phyloP scores from a whole-genome alignment of 1,140 invertebrate genomes.

The Grapholita molesta region DNA sequence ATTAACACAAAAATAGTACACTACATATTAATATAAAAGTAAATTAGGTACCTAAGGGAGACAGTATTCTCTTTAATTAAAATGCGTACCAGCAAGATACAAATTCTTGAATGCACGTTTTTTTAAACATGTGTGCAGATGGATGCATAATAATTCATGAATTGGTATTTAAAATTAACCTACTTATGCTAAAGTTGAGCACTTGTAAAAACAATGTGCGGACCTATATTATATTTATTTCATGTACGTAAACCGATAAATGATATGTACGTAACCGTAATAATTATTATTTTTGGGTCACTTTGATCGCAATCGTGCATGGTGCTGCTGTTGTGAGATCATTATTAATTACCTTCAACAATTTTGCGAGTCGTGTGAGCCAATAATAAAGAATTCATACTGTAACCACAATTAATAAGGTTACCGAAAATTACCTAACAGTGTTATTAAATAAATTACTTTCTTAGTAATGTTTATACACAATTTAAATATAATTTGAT shows the following conservation, averaged over 20 bases:
- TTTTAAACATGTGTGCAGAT: not conserved
- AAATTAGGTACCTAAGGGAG: not conserved
- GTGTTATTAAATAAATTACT: not conserved
- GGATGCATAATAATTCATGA: not conserved
- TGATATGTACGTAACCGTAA: not conserved
- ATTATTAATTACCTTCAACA: not conserved
- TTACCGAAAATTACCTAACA: not conserved
- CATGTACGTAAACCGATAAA: not conserved
- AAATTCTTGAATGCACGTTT: constrained; percentile 5
- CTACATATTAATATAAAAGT: not conserved
- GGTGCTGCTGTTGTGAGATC: not conserved
- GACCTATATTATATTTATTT: not conserved
- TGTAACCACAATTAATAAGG: not conserved
- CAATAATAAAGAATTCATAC: not conserved
- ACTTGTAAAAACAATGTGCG: not conserved
- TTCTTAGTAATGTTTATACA: constrained; percentile 11
- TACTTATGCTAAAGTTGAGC: not conserved
- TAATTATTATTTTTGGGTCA: not conserved
- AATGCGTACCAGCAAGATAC: not conserved
- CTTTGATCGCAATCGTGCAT: not conserved
- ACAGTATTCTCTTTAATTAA: not conserved
- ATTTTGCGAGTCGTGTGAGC: not conserved
- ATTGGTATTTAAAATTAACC: not conserved
- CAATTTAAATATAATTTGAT: constrained; percentile 7
- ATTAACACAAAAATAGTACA: constrained; percentile 6